A percentile compares a stretch with the other conserved stretches of the same genome.
Evolutionary conservation across 2,113 vertebrate species (phyloP).

Genomic region (Limnothrissa miodon): DNA sequence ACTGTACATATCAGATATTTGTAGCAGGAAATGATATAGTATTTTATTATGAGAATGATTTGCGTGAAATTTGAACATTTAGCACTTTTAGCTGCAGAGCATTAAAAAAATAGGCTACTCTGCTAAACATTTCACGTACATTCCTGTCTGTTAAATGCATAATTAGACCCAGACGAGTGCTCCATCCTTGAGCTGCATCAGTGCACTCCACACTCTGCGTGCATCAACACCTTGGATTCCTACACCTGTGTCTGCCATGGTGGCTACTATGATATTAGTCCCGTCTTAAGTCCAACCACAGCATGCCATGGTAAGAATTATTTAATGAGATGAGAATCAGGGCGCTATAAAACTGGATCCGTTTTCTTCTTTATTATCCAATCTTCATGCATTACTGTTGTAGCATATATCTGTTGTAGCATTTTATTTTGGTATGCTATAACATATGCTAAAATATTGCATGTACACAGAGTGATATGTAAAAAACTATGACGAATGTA

Average conservation of each 20-base stretch:
- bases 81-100: no score
- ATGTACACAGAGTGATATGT: no score
- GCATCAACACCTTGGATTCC: slow-evolving; percentile 65
- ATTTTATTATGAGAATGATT: no score
- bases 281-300: slow-evolving; percentile 9
- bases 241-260: slow-evolving; percentile 58
- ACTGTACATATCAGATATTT: no score
- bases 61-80: no score
- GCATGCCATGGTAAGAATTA: slow-evolving; percentile 56
- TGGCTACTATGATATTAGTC: slow-evolving; percentile 61
- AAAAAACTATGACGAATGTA: neutral
- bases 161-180: slow-evolving; percentile 63
- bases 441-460: no score
- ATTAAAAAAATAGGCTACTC: no score
- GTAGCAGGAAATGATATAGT: no score
- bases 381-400: neutral
- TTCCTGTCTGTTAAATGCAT: neutral
- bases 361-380: neutral
- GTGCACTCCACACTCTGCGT: slow-evolving; percentile 60
- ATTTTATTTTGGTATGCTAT: no score
- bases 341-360: neutral
- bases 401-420: no score
- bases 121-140: no score
- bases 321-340: neutral
- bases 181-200: neutral